A percentile compares a stretch with the other conserved stretches of the same genome.
Evolutionary conservation across 30 jellyfish, hydroid and myxozoan genomes (phyloP).

Genomic region (Hydractinia echinata): DNA sequence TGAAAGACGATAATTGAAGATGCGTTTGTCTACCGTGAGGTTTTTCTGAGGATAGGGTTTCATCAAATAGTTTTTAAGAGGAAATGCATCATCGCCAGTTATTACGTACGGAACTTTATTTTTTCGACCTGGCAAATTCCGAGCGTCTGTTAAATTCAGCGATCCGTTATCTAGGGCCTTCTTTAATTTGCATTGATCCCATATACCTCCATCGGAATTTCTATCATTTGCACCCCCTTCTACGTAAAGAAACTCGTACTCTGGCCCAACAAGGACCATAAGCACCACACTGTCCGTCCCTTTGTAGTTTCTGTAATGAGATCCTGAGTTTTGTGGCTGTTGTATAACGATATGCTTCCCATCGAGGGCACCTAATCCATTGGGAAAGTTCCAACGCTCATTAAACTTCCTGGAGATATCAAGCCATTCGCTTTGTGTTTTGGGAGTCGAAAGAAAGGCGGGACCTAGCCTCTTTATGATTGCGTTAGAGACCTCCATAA

Average conservation of each 20-base stretch:
- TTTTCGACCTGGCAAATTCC: constrained; percentile 3
- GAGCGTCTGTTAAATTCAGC: not conserved
- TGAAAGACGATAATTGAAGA: constrained; percentile 20
- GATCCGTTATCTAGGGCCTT: not conserved
- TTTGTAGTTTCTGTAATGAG: too few species aligned
- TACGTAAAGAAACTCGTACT: constrained; percentile 23
- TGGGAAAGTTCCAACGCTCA: too few species aligned
- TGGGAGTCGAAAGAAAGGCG: too few species aligned
- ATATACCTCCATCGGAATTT: constrained; percentile 17
- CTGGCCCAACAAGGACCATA: constrained; percentile 25
- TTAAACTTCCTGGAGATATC: too few species aligned
- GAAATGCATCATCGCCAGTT: constrained; percentile 24
- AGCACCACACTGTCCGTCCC: too few species aligned
- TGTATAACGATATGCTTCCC: too few species aligned
- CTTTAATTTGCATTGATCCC: constrained; percentile 23
- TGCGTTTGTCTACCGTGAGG: constrained; percentile 11
- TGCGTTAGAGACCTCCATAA: too few species aligned
- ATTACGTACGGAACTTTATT: not conserved
- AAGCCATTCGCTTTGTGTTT: too few species aligned
- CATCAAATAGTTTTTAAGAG: not conserved
- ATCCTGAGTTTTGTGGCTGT: too few species aligned
- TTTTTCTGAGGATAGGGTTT: constrained; percentile 13
- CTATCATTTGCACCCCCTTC: constrained; percentile 20
- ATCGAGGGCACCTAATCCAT: too few species aligned
- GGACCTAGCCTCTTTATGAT: too few species aligned